Evolutionary conservation across 1,140 invertebrate species (phyloP).

Genomic region (Fopius arisanus): DNA sequence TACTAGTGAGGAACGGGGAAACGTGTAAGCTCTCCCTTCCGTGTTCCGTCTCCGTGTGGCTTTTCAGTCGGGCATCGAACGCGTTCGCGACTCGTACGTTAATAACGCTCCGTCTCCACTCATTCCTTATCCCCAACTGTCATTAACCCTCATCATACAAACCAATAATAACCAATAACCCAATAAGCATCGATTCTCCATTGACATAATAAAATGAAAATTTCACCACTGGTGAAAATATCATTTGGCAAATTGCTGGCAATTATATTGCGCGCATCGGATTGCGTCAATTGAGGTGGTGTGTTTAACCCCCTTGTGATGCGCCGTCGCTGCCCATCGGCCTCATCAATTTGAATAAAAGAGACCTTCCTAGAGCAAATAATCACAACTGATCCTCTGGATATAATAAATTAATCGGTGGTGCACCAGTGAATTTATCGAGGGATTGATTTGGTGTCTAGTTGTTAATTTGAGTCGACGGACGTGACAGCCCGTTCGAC

Average conservation of each 20-base stretch:
- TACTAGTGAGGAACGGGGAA: slow-evolving; percentile 6
- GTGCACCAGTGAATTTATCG: background rate
- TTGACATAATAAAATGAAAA: too few relatives aligned
- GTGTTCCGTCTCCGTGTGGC: too few relatives aligned
- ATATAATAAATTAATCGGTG: background rate
- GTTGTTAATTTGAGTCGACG: background rate
- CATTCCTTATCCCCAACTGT: too few relatives aligned
- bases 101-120: background rate
- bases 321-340: background rate
- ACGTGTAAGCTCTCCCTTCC: slow-evolving; percentile 8
- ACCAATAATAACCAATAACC: too few relatives aligned
- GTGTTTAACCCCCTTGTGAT: background rate
- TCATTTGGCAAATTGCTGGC: too few relatives aligned
- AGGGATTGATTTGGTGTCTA: background rate
- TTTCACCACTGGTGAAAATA: too few relatives aligned
- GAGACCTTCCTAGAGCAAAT: too few relatives aligned
- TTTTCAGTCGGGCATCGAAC: slow-evolving; percentile 6
- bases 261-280: background rate
- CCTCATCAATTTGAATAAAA: background rate
- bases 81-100: background rate
- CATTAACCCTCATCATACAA: too few relatives aligned
- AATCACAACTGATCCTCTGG: too few relatives aligned
- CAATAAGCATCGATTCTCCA: too few relatives aligned
- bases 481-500: background rate
- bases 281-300: slow-evolving; percentile 7